Percentiles rank a stretch among this genome's conserved stretches.
phyloP scores from a whole-genome alignment of 2,888 invertebrate species.

The Caenorhabditis sulstoni region DNA sequence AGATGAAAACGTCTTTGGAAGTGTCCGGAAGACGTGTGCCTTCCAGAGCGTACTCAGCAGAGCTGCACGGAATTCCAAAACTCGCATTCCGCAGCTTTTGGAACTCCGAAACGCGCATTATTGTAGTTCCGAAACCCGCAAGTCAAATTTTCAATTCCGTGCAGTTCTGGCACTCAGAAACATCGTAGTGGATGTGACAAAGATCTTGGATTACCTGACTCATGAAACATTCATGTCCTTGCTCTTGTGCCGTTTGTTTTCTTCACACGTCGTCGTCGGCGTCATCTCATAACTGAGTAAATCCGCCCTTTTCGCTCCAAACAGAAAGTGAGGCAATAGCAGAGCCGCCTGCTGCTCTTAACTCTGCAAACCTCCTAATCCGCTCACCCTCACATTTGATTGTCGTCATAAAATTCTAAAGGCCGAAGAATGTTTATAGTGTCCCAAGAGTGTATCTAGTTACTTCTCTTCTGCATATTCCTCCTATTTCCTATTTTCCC shows the following conservation, averaged over 20 bases:
- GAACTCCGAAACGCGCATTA: no score
- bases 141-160: no score
- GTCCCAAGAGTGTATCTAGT: conserved; percentile 1
- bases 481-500: conserved; percentile 2
- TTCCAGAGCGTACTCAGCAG: no score
- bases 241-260: neutral
- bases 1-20: no score
- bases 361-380: conserved; percentile 30
- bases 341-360: neutral
- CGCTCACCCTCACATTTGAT: neutral
- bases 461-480: conserved; percentile 8
- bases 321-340: no score
- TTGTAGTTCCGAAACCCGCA: no score
- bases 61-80: no score
- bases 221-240: conserved; percentile 49
- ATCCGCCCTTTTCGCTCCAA: no score
- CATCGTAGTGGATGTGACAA: conserved; percentile 26
- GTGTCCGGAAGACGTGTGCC: no score
- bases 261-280: conserved; percentile 17
- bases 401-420: conserved; percentile 22
- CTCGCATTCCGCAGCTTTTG: no score
- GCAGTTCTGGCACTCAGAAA: neutral
- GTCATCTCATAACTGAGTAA: conserved; percentile 15
- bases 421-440: conserved; percentile 7
- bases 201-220: conserved; percentile 47